Percentiles rank a stretch among this genome's conserved stretches.
phyloP scores from a whole-genome alignment of 2,113 vertebrate species.

The Neopipo cinnamomea region DNA sequence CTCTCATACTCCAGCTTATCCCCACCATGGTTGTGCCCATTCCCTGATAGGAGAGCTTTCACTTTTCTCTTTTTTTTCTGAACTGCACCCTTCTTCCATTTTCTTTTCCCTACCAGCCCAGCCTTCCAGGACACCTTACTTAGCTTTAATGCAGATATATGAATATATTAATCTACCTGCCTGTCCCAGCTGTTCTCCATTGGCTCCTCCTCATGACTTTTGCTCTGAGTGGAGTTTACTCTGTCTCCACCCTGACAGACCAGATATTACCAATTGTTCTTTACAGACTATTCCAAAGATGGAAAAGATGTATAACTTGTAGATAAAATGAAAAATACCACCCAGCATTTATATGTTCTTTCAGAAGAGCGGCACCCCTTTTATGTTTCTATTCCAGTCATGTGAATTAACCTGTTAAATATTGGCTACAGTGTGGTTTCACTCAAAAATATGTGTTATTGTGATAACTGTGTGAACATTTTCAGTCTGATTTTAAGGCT shows the following conservation, averaged over 20 bases:
- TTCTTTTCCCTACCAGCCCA: not conserved
- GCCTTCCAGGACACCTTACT: not conserved
- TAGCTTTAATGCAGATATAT: not conserved
- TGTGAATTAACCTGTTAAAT: not conserved
- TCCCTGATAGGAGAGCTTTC: not conserved
- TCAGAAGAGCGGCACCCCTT: not conserved
- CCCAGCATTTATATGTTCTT: not conserved
- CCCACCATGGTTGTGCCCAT: accelerated
- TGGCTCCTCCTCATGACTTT: not conserved
- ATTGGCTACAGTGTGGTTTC: not conserved
- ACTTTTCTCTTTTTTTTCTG: not conserved
- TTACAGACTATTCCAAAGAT: not conserved
- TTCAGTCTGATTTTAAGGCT: not conserved
- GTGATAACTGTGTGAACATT: not conserved
- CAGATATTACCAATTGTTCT: not conserved
- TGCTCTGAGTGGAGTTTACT: accelerated
- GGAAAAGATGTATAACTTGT: not conserved
- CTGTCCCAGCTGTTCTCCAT: not conserved
- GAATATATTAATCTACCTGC: not conserved
- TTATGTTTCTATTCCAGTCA: not conserved
- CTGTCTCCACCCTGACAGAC: not conserved
- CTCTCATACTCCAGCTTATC: not conserved
- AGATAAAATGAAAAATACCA: not conserved
- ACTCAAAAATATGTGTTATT: not conserved
- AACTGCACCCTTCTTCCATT: not conserved